Evolutionary conservation across 2,113 vertebrate species (phyloP), one percentile per base, ranked within the genome.

Genomic region (western clawed frog (Xenopus tropicalis)): DNA sequence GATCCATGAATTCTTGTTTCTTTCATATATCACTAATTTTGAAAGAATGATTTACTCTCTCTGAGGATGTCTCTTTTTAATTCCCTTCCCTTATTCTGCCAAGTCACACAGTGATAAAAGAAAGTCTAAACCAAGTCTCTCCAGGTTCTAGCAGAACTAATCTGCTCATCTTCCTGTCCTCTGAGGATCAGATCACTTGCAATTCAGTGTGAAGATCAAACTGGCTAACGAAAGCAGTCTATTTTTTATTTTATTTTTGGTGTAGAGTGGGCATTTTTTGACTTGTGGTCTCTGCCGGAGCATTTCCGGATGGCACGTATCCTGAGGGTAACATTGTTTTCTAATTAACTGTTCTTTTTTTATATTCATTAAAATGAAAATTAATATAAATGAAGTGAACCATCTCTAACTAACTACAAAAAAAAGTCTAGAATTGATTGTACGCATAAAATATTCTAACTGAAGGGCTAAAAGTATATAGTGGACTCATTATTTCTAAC

Each of bases 191-290:
- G 64, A 74, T 67, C 65, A 74, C 72, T 69, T 74, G 67, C 66
- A 68, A 73, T 74, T 74, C 72, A 74, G 72, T 68, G 44, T 68
- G 57, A 68, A 74, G 72, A 74, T 74, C 72, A 74, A 68, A 74
- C 44, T 44, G 42, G 59, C 61, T 61, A 67, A 68, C 64, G 68
- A 74, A 74, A 74, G 72, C 65, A 24, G 44, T 74, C 65, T 74
- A 74, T 74, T 74, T 37, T 37, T 37, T n/a, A n/a, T n/a, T n/a
- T n/a, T n/a, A n/a, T n/a, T n/a, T n/a, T 67, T 52, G 23, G 65
- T 23, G 13, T 13, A 21, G 57, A 54, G 56, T 69, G 21, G 72
- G 43, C 44, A 14, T 44, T 22, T 67, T 57, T 68, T 17, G 59
- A 37, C 56, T 68, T 52, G 44, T 68, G 24, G 58, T 68, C 57